These are phyloP conservation scores for Cyprinus carpio DNA, from an alignment of 2,113 vertebrate species.

Conservation along the genomic window DNA sequence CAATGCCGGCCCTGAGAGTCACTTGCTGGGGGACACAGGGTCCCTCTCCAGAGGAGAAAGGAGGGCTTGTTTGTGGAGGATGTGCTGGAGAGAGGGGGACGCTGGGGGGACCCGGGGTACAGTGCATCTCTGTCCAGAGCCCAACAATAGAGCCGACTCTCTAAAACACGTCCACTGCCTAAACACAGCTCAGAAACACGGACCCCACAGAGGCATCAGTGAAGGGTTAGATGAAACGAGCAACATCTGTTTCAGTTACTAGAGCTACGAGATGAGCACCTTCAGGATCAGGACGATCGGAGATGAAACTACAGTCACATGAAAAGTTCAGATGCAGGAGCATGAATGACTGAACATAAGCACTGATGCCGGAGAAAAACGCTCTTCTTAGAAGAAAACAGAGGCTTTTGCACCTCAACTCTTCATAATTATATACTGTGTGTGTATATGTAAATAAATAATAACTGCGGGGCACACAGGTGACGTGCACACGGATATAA, in stretches of 20 bases:
- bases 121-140: constrained; percentile 87
- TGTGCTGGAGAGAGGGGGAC: constrained; percentile 81
- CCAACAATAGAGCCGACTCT: constrained; percentile 83
- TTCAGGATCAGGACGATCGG: background rate
- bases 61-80: constrained; percentile 89
- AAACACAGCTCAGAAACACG: background rate
- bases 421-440: no score
- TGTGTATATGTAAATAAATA: background rate
- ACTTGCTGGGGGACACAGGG: constrained; percentile 91
- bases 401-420: no score
- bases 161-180: constrained; percentile 42
- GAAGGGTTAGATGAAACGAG: background rate
- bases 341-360: no score
- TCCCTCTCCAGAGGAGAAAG: constrained; percentile 96
- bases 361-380: no score
- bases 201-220: no score
- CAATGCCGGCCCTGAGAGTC: constrained; percentile 92
- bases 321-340: no score
- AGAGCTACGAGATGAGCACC: background rate
- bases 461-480: background rate
- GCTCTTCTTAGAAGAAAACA: no score
- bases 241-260: background rate
- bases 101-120: constrained; percentile 71
- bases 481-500: background rate
- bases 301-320: no score